Conservation (phyloP, 2,113 vertebrate genomes). For the Tupaia chinensis region DNA sequence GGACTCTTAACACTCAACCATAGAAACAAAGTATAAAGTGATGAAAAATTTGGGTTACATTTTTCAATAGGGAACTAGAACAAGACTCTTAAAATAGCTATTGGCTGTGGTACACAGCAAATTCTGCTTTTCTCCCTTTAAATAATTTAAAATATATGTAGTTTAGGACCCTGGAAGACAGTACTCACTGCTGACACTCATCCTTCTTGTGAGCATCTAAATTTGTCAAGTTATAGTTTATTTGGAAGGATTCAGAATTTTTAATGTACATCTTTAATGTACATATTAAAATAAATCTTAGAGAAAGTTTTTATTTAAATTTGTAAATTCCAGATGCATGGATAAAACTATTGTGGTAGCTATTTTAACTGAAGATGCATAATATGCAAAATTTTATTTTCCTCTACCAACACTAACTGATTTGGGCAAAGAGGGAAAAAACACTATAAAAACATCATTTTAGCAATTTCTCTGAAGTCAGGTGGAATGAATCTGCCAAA, state of each 20-base stretch:
- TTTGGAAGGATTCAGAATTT: background rate
- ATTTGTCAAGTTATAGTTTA: constrained; percentile 60
- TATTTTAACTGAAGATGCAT: constrained; percentile 8
- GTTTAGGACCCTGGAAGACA: constrained; percentile 59
- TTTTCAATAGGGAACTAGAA: constrained; percentile 74
- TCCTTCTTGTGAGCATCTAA: constrained; percentile 61
- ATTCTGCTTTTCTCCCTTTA: constrained; percentile 58
- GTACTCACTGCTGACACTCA: constrained; percentile 14
- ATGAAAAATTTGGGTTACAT: constrained; percentile 74
- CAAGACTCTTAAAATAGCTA: constrained; percentile 77
- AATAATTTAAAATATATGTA: constrained; percentile 71
- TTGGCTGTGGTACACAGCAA: constrained; percentile 56
- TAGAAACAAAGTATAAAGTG: constrained; percentile 76
- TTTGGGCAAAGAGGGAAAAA: constrained; percentile 51
- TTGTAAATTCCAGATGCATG: constrained; percentile 63
- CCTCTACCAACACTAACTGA: background rate
- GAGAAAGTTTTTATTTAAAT: constrained; percentile 64
- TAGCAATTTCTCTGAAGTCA: constrained; percentile 68
- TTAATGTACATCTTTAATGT: background rate
- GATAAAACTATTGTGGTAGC: background rate
- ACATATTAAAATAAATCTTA: constrained; percentile 40
- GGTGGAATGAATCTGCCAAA: constrained; percentile 69
- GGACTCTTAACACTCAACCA: constrained; percentile 40
- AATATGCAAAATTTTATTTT: constrained; percentile 3
- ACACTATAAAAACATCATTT: constrained; percentile 29